Evolutionary conservation across 1,140 invertebrate species (phyloP), one percentile per base, ranked within the genome.

Genomic region (Glomeris maerens): DNA sequence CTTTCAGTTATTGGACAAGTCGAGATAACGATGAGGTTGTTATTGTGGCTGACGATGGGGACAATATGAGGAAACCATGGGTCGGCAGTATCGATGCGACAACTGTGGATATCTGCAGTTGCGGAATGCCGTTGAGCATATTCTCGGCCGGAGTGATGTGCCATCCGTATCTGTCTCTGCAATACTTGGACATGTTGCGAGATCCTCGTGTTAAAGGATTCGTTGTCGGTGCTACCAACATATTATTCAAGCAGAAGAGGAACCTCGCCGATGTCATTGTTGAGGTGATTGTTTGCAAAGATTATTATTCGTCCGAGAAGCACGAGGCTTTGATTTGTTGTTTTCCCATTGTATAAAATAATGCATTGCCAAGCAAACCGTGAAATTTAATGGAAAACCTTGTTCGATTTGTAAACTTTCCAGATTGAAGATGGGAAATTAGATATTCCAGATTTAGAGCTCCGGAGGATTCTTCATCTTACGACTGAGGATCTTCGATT

Each of bases 401-500:
- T 13, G 13, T 13, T 3, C 22, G 20, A 29, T 17, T 55, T 53
- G 13, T 20, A 21, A n/a, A 20, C 21, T 41, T 58, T 47, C 13
- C 56, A 77, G 66, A 66, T 75, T 7, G 84, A 88, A 62, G 81
- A 80, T 59, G 80, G 80, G 41, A 79, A 83, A 62, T 81, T 98
- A 61, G 91, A 97, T 63, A 84, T 89, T 20, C 75, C 80, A 50
- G 88, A 95, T 70, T 68, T 80, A 42, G 81, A 90, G 48, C 66
- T 98, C 26, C 78, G 84, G 56, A 76, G 83, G 42, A 79, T 84
- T 59, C 65, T 98, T 3, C 77, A 84, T 59, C 72, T 97, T 13
- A 90, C 87, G 17, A 97, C 91, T 0, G 91, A 95, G 61, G 95
- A 98, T 68, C 70, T 98, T 10, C 74, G 95, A 62, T 98, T 96